phyloP scores from a whole-genome alignment of 2,113 vertebrate genomes.

The Zonotrichia leucophrys region DNA sequence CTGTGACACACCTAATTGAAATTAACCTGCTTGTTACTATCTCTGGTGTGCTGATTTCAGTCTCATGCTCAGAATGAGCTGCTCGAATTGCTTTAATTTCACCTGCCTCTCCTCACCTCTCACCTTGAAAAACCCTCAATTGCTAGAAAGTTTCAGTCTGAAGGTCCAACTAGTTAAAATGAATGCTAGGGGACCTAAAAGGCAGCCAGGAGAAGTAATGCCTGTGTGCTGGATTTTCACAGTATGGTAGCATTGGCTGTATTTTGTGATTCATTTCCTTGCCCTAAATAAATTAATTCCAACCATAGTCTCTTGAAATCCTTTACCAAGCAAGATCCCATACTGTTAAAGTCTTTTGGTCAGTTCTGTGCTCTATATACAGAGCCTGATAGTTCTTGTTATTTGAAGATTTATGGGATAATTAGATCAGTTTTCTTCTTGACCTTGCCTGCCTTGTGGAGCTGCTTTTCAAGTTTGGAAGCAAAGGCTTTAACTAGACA shows the following conservation, averaged over 20 bases:
- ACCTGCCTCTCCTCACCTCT: not conserved
- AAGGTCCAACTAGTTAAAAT: not conserved
- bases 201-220: not conserved
- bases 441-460: constrained; percentile 34
- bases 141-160: not conserved
- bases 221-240: not conserved
- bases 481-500: constrained; percentile 32
- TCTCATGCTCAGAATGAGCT: not conserved
- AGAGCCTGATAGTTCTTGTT: not conserved
- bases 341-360: not conserved
- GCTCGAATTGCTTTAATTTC: not conserved
- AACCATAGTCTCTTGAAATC: not conserved
- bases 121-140: not conserved
- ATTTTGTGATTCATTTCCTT: not conserved
- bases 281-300: constrained; percentile 22
- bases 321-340: not conserved
- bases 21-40: not conserved
- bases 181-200: not conserved
- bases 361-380: not conserved
- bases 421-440: constrained; percentile 47
- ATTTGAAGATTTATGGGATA: constrained; percentile 49
- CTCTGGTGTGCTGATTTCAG: not conserved
- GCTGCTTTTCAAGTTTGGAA: constrained; percentile 40
- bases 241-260: not conserved
- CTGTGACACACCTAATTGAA: not conserved